Conservation (phyloP, 2,113 vertebrate species). For the Sylvicapra grimmia region DNA sequence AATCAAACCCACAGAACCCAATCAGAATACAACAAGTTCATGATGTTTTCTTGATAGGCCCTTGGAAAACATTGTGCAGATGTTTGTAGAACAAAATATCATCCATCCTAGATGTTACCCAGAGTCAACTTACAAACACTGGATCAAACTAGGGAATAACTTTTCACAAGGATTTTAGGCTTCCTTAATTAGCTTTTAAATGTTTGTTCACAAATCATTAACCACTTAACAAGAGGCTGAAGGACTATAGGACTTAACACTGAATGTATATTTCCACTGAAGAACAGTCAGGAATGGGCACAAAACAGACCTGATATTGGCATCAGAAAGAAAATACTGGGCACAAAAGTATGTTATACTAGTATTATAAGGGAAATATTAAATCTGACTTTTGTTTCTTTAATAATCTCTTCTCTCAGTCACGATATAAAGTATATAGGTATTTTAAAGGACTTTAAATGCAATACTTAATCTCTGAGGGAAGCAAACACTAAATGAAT, state of each 20-base stretch:
- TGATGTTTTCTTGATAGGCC: background rate
- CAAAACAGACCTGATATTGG: background rate
- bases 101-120: background rate
- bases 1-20: background rate
- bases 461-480: background rate
- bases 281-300: background rate
- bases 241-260: background rate
- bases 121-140: conserved; percentile 12
- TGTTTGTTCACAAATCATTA: conserved; percentile 57
- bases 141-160: conserved; percentile 2
- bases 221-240: conserved; percentile 4
- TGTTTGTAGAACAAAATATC: background rate
- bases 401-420: background rate
- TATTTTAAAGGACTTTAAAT: background rate
- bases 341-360: background rate
- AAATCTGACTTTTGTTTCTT: background rate
- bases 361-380: background rate
- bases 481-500: background rate
- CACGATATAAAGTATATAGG: background rate
- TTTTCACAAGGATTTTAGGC: background rate
- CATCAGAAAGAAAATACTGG: background rate
- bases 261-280: background rate
- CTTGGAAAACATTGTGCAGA: background rate
- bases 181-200: conserved; percentile 50
- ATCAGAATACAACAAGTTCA: background rate